Evolutionary conservation across 2,888 invertebrate genomes (phyloP).

Genomic region (Antheraea assamensis): DNA sequence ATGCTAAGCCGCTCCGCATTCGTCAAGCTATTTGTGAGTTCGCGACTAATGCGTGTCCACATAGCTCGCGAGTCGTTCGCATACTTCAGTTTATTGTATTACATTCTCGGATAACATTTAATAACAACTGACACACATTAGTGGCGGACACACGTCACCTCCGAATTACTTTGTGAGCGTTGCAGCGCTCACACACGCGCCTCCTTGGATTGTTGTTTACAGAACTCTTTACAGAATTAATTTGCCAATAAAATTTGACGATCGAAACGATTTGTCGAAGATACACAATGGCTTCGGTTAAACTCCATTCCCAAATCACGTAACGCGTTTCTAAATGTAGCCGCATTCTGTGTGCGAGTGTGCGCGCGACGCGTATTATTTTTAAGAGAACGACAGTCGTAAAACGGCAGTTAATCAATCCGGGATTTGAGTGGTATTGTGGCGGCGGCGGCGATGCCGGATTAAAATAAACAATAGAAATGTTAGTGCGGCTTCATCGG

Average conservation of each 20-base stretch:
- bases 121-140: constrained; percentile 6
- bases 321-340: constrained; percentile 44
- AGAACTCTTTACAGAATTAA: constrained; percentile 19
- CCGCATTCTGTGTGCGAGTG: constrained; percentile 28
- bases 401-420: constrained; percentile 51
- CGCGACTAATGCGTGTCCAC: background rate
- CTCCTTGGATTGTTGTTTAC: background rate
- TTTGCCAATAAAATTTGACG: constrained; percentile 20
- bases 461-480: constrained; percentile 51
- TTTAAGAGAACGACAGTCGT: constrained; percentile 39
- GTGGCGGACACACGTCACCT: background rate
- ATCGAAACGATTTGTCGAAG: constrained; percentile 20
- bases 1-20: background rate
- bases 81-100: constrained; percentile 4
- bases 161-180: background rate
- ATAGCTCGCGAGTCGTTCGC: background rate
- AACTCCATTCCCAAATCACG: constrained; percentile 29
- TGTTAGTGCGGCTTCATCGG: constrained; percentile 25
- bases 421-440: constrained; percentile 34
- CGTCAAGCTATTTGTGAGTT: background rate
- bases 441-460: constrained; percentile 28
- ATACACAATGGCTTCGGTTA: constrained; percentile 14
- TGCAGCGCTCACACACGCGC: background rate
- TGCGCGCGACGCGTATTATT: constrained; percentile 31
- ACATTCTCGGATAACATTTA: constrained; percentile 2